Percentiles rank a stretch among this genome's conserved stretches.
These are phyloP conservation scores for Castor canadensis DNA, from an alignment of 2,113 vertebrate species.

Conservation along the genomic window DNA sequence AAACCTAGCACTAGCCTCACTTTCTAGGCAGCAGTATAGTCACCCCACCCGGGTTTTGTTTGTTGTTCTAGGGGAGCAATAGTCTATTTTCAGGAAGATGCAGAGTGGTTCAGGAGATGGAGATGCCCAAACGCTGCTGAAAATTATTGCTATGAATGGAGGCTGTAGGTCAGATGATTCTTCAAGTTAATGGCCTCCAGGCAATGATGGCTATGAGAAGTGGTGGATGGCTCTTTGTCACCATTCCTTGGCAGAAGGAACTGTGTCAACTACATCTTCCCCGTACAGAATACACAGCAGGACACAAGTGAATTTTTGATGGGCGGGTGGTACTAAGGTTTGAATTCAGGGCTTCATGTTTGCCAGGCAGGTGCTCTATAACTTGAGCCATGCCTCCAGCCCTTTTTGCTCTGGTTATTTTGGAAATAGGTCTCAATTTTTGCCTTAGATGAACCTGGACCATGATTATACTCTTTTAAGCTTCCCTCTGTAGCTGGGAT, in stretches of 20 bases:
- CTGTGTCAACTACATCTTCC: neutral
- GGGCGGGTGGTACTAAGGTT: too few relatives aligned
- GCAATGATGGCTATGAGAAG: neutral
- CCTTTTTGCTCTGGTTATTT: too few relatives aligned
- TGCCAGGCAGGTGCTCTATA: too few relatives aligned
- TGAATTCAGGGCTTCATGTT: too few relatives aligned
- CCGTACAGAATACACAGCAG: neutral
- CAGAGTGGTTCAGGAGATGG: neutral
- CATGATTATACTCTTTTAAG: too few relatives aligned
- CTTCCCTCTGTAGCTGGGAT: too few relatives aligned
- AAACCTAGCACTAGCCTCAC: neutral
- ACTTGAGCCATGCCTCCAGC: too few relatives aligned
- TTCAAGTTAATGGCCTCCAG: neutral
- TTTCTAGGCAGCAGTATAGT: neutral
- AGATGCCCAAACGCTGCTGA: neutral
- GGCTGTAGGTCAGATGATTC: neutral
- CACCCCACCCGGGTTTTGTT: rapidly evolving
- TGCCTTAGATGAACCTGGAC: too few relatives aligned
- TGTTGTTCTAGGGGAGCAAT: neutral
- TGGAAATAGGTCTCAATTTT: too few relatives aligned
- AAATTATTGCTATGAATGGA: neutral
- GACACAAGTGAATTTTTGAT: too few relatives aligned
- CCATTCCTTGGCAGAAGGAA: neutral
- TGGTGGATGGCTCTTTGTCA: neutral
- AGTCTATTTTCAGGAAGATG: neutral